Conservation (phyloP, 2,888 invertebrate genomes). For the Periphyllus acericola region DNA sequence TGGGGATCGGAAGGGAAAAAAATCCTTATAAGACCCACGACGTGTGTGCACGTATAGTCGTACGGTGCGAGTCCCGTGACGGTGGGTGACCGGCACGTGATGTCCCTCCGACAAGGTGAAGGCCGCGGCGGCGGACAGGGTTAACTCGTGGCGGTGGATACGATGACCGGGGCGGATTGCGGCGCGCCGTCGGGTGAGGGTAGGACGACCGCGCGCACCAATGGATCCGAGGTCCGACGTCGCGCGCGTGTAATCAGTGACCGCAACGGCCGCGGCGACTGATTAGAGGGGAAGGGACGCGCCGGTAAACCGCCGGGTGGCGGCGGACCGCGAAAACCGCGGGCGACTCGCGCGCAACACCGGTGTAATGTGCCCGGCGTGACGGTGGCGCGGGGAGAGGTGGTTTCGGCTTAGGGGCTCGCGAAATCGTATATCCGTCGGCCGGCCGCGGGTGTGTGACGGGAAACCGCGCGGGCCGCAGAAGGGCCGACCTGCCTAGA, state of each 20-base stretch:
- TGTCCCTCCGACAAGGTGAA: no score
- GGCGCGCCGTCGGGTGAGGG: not conserved
- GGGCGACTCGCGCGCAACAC: not conserved
- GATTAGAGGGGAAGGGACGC: conserved; percentile 43
- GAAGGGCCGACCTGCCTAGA: not conserved
- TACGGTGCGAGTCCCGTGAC: no score
- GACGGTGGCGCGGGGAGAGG: not conserved
- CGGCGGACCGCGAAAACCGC: conserved; percentile 49
- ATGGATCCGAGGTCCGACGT: not conserved
- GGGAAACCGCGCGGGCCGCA: no score
- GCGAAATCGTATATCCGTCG: not conserved
- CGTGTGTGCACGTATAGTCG: no score
- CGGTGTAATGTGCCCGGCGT: not conserved
- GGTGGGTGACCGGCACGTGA: no score
- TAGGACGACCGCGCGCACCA: not conserved
- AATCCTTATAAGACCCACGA: no score
- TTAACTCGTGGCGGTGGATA: not conserved
- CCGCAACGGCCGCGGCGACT: conserved; percentile 53
- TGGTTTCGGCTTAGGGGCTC: not conserved
- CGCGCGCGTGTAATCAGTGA: conserved; percentile 41
- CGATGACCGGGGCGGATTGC: no score
- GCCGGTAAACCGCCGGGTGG: not conserved
- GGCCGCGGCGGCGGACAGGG: not conserved
- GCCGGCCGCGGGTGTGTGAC: no score
- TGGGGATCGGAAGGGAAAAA: no score